phyloP scores from a whole-genome alignment of 1,140 invertebrate genomes.

The Bombus pascuorum region DNA sequence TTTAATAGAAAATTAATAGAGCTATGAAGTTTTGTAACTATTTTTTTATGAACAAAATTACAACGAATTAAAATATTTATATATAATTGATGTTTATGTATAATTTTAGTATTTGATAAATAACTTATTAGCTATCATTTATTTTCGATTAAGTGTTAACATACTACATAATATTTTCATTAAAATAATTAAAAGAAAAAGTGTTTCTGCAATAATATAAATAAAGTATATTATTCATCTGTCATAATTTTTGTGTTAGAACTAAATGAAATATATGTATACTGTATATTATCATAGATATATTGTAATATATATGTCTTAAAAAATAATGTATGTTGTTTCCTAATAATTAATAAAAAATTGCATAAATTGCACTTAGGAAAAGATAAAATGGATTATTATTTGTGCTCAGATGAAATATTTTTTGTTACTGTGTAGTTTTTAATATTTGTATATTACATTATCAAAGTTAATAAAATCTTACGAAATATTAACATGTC shows the following conservation, averaged over 20 bases:
- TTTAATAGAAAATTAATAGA: background rate
- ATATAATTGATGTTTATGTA: conserved; percentile 9
- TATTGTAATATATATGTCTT: conserved; percentile 2
- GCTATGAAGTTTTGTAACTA: conserved; percentile 4
- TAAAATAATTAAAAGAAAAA: background rate
- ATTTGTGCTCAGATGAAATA: background rate
- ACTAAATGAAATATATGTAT: background rate
- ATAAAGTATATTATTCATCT: conserved; percentile 19
- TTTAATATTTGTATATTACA: background rate
- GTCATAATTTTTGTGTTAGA: background rate
- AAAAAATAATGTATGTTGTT: conserved; percentile 26
- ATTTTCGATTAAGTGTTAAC: conserved; percentile 11
- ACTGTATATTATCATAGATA: background rate
- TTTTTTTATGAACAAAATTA: conserved; percentile 18
- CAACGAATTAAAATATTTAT: conserved; percentile 4
- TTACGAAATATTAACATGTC: background rate
- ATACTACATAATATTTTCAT: background rate
- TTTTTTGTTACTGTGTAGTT: background rate
- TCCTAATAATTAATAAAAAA: conserved; percentile 27
- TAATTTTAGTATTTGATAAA: conserved; percentile 18
- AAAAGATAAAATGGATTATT: conserved; percentile 21
- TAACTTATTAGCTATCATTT: conserved; percentile 28
- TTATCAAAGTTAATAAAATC: background rate
- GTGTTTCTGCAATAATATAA: conserved; percentile 15
- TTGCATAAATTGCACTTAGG: background rate